phyloP scores from a whole-genome alignment of 2,888 invertebrate genomes.

The Eueremaeus valkanovi region DNA sequence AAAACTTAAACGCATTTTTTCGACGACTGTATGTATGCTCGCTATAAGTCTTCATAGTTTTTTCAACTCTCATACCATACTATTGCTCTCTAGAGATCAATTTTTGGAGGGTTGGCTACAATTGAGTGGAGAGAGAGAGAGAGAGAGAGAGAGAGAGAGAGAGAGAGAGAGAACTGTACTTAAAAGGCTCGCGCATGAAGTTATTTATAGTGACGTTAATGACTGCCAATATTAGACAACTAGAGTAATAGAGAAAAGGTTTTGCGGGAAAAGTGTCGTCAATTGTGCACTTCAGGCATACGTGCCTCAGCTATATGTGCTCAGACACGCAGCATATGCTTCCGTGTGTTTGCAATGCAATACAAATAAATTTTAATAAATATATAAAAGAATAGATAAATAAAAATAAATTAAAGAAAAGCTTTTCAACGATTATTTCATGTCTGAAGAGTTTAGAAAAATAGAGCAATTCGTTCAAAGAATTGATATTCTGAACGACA shows the following conservation, averaged over 20 bases:
- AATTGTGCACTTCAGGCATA: background rate
- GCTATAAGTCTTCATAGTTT: background rate
- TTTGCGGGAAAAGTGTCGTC: background rate
- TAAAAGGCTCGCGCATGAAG: constrained; percentile 21
- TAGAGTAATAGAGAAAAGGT: background rate
- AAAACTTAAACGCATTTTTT: background rate
- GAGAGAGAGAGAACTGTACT: background rate
- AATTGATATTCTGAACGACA: no score
- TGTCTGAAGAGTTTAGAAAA: no score
- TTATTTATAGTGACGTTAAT: constrained; percentile 36
- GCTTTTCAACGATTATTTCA: no score
- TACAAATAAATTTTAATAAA: background rate
- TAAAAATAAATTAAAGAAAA: background rate
- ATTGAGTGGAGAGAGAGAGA: constrained; percentile 11
- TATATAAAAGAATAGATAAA: no score
- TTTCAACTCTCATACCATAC: background rate
- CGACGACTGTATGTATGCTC: background rate
- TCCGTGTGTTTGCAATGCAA: background rate
- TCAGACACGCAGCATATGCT: background rate
- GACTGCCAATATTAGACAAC: constrained; percentile 21
- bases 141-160: constrained; percentile 17
- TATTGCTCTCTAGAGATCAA: background rate
- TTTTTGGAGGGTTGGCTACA: background rate
- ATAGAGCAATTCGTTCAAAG: no score
- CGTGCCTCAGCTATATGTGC: background rate